A percentile compares a stretch with the other conserved stretches of the same genome.
phyloP scores from a whole-genome alignment of 2,113 vertebrate species.

The Phylloscopus trochiloides region DNA sequence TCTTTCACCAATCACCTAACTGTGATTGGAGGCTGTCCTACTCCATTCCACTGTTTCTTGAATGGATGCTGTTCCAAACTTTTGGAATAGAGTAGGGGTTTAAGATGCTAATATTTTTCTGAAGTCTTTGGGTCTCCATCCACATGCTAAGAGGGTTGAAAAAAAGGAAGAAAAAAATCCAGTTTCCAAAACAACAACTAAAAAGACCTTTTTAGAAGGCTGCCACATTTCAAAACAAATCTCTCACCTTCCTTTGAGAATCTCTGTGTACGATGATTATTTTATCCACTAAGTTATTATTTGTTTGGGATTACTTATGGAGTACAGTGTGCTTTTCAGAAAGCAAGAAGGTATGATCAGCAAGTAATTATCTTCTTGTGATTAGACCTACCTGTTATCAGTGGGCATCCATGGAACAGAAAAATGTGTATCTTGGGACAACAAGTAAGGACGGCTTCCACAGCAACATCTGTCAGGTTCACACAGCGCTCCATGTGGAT shows the following conservation, averaged over 20 bases:
- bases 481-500: constrained; percentile 83
- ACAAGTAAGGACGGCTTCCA: constrained; percentile 79
- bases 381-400: constrained; percentile 80
- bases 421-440: constrained; percentile 83
- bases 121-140: neutral
- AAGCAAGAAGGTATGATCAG: neutral
- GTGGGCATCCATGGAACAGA: constrained; percentile 84
- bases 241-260: neutral
- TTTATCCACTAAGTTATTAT: neutral
- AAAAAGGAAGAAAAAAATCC: neutral
- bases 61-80: neutral
- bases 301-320: neutral
- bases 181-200: neutral
- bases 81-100: neutral
- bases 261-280: neutral
- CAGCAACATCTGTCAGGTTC: constrained; percentile 79
- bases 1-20: neutral
- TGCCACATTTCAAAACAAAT: neutral
- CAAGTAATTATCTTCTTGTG: neutral
- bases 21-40: neutral
- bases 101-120: neutral
- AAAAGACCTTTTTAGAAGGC: neutral
- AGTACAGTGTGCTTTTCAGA: neutral
- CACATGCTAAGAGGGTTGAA: neutral
- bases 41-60: neutral